Evolutionary conservation across 92 coral and sea anemone genomes (phyloP).

Genomic region (Epizoanthus fatuus): DNA sequence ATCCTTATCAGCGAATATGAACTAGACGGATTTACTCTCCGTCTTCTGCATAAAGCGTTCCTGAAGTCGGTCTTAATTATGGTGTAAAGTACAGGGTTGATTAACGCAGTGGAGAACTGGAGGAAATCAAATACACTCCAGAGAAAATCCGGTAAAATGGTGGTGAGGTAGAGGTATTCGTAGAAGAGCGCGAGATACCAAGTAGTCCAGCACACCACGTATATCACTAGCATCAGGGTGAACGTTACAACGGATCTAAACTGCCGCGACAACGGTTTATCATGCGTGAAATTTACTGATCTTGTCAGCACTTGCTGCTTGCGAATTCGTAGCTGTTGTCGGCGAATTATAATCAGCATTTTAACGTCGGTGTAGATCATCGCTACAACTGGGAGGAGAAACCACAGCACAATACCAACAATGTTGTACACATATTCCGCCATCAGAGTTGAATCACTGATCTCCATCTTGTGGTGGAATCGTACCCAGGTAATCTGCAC

Average conservation of each 20-base stretch:
- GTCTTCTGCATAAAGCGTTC: not conserved
- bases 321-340: not conserved
- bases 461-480: not conserved
- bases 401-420: not conserved
- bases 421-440: conserved; percentile 1
- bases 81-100: conserved; percentile 6
- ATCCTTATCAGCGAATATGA: too few species aligned
- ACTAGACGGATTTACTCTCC: not conserved
- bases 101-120: conserved; percentile 11
- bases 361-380: conserved; percentile 4
- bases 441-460: not conserved
- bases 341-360: conserved; percentile 12
- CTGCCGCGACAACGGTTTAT: not conserved
- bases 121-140: conserved; percentile 6
- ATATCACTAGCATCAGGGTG: not conserved
- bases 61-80: conserved; percentile 6
- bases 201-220: not conserved
- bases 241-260: not conserved
- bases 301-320: not conserved
- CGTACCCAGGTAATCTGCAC: not conserved
- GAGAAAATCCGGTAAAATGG: not conserved
- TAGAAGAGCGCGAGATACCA: not conserved
- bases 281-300: not conserved
- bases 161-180: not conserved
- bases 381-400: not conserved